These are phyloP conservation scores for Netelia virgata DNA, from an alignment of 2,888 invertebrate species.

Conservation along the genomic window DNA sequence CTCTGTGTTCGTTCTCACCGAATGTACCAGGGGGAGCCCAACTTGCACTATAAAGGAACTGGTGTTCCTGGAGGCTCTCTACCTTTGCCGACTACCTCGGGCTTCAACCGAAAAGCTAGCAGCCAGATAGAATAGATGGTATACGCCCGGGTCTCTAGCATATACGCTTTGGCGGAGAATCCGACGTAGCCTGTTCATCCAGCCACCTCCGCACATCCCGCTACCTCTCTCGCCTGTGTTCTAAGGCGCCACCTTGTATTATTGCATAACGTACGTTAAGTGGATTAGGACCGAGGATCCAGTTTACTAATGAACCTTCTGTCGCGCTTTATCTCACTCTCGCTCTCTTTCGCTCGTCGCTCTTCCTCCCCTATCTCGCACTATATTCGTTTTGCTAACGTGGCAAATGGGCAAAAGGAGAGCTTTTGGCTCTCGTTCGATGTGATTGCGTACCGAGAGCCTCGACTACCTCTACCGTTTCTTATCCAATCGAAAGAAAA, in stretches of 20 bases:
- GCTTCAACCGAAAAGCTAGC: slow-evolving; percentile 13
- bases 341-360: slow-evolving; percentile 17
- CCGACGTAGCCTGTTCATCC: slow-evolving; percentile 34
- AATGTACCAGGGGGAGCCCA: slow-evolving; percentile 6
- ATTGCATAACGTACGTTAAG: slow-evolving; percentile 67
- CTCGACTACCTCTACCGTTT: too few species aligned
- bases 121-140: slow-evolving; percentile 3
- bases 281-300: slow-evolving; percentile 66
- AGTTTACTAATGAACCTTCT: slow-evolving; percentile 67
- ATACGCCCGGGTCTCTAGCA: neutral
- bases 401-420: slow-evolving; percentile 29
- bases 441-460: slow-evolving; percentile 25
- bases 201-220: slow-evolving; percentile 39
- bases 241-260: slow-evolving; percentile 60
- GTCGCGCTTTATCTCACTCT: slow-evolving; percentile 17
- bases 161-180: slow-evolving; percentile 29
- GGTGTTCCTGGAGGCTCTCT: neutral
- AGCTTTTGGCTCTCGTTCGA: slow-evolving; percentile 25
- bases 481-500: neutral
- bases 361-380: neutral
- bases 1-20: slow-evolving; percentile 29
- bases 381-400: slow-evolving; percentile 32
- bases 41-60: slow-evolving; percentile 34
- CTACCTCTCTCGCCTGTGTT: slow-evolving; percentile 22
- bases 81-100: neutral